Base-by-base conservation (phyloP, 2,797 vertebrate genomes). In the Macrochelys suwanniensis region DNA sequence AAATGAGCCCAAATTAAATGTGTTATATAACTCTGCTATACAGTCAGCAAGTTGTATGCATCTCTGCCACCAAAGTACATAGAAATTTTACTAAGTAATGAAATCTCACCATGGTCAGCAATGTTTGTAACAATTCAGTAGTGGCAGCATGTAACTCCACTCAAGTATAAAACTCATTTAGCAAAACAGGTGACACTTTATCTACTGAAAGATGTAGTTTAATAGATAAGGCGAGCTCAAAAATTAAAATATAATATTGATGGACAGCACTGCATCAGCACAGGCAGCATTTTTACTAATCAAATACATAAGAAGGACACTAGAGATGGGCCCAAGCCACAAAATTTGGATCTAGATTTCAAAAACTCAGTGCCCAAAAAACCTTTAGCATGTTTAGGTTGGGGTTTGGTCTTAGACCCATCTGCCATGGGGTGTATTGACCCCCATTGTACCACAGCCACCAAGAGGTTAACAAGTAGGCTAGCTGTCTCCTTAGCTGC, bases 281-380 rank as follows among this genome's bases (percentile, higher is more conserved):
- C 86, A 90, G 51, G 68, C 4, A 91, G 2, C 78, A 11, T 80
- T 95, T 84, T 68, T 95, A 7, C 16, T 71, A 59, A 31, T 91
- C 33, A 59, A 33, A 94, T 93, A 86, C 68, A 5, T 49, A 85
- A 94, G 88, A 95, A 97, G 93, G 94, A 54, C 88, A 76, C 25
- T 76, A 74, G 93, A 80, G 82, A 33, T 59, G 26, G 0, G 19
- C 83, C 51, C 17, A 6, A 88, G 74, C 16, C 65, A 80, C 16
- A 91, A 54, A 97, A 74, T 26, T 28, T 37, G 80, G 82, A 86
- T 88, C 16, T 53, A 49, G 9, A 50, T 91, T 89, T 91, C 49
- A 89, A 87, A 86, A 93, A 26, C 23, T 84, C 33, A 2, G 2
- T 79, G 77, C 92, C 54, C 78, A 71, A 45, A 87, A 71, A 91